phyloP scores from a whole-genome alignment of 2,113 vertebrate species.

The Labeo catla region DNA sequence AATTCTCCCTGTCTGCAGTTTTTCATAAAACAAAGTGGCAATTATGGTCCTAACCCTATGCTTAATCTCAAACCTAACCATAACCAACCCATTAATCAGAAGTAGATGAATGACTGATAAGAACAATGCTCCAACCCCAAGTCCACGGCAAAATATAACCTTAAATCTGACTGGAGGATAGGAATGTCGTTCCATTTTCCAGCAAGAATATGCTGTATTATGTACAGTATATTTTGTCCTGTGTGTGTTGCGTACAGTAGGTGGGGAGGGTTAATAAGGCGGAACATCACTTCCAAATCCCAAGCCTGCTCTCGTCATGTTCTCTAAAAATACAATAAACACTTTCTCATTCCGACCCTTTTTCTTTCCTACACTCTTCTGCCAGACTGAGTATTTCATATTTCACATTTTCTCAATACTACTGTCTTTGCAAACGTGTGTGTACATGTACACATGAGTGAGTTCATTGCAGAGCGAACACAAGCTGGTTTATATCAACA shows the following conservation, averaged over 20 bases:
- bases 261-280: background rate
- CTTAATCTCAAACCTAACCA: background rate
- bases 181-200: background rate
- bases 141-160: background rate
- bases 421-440: background rate
- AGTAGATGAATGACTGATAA: background rate
- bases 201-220: background rate
- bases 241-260: constrained; percentile 2
- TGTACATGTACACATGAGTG: background rate
- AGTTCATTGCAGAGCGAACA: background rate
- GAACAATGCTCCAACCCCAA: background rate
- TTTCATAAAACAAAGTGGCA: background rate
- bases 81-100: background rate
- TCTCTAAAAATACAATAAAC: background rate
- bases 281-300: constrained; percentile 17
- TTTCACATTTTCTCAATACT: background rate
- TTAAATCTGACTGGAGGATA: background rate
- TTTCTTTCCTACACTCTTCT: background rate
- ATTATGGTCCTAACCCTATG: background rate
- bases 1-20: background rate
- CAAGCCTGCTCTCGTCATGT: background rate
- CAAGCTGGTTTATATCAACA: background rate
- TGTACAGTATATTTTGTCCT: background rate
- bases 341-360: background rate
- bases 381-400: background rate